Percentiles rank a stretch among this genome's conserved stretches.
These are phyloP conservation scores for Pomatostomus ruficeps DNA, from an alignment of 2,113 vertebrate genomes.

Conservation along the genomic window DNA sequence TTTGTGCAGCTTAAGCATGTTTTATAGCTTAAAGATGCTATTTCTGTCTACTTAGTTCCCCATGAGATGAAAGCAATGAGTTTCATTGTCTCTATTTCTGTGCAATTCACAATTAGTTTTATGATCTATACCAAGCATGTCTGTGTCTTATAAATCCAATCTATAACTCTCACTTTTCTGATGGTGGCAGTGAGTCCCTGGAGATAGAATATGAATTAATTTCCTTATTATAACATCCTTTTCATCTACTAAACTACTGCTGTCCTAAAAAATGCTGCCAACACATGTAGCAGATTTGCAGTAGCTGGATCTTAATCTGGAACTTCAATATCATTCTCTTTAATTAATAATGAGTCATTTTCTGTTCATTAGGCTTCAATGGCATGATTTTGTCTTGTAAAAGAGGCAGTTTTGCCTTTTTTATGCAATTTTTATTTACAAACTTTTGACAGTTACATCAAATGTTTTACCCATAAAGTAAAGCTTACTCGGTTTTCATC, in stretches of 20 bases:
- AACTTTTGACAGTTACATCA: neutral
- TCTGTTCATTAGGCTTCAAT: neutral
- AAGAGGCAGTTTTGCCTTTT: neutral
- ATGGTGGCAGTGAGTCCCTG: neutral
- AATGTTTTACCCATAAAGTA: neutral
- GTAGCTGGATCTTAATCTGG: neutral
- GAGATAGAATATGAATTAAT: constrained; percentile 4
- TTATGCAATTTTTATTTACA: neutral
- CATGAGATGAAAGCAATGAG: constrained; percentile 4
- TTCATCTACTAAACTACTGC: neutral
- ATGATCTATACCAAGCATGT: neutral
- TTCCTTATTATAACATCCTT: neutral
- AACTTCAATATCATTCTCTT: neutral
- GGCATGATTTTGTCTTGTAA: neutral
- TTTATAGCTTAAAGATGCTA: constrained; percentile 15
- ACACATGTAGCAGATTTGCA: neutral
- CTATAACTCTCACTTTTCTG: neutral
- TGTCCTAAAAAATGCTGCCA: neutral
- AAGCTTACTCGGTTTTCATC: neutral
- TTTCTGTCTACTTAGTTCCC: constrained; percentile 26
- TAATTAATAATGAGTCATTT: neutral
- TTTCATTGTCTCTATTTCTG: constrained; percentile 37
- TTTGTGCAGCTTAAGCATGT: neutral
- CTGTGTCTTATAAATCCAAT: neutral
- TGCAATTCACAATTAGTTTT: constrained; percentile 45